Base-by-base conservation (phyloP, 2,888 invertebrate genomes). In the Podabrus alpinus region DNA sequence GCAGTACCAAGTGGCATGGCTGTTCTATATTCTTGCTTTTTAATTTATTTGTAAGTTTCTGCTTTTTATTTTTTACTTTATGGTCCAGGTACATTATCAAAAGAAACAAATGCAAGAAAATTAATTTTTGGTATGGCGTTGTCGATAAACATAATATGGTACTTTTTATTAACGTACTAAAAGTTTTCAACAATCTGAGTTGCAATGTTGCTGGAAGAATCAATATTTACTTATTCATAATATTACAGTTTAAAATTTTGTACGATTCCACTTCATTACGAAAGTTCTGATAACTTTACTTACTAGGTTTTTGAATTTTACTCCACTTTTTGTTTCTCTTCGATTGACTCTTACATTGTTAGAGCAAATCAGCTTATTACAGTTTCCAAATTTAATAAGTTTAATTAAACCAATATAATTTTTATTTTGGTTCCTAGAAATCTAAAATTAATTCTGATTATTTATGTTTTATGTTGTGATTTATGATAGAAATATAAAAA, bases 1-100 rank as follows among this genome's bases (percentile, higher is more conserved):
- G 86, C 86, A 86, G 86, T 86, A 85, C 83, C 84, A 74, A 85
- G 82, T 83, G 85, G 86, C 85, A 86, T 86, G 85, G 84, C 86
- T 85, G 83, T 64, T 64, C 62, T 64, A 64, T 64, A 83, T 82
- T 85, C 85, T 85, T 86, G 81, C 82, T 80, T 82, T 85, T 84
- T 84, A 81, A 83, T 82, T 84, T 82, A 80, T 82, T 85, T 86
- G 86, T 86, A 86, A 86, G 86, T 86, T 85, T 81, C 72, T 83
- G 80, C 80, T 80, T 81, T 81, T 80, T 83, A 78, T 80, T 81
- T 81, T 77, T 78, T 67, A 59, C 59, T 15, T 72, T 45, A n/a
- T 45, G 45, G 45, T 45, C n/a, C n/a, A 45, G 45, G 45, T 45
- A 45, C 45, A 45, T 45, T 45, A 45, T n/a, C 7, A 45, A n/a